A percentile compares a stretch with the other conserved stretches of the same genome.
These are phyloP conservation scores for Diplosoma virens DNA, from an alignment of 23 tunicate genomes.

Conservation along the genomic window DNA sequence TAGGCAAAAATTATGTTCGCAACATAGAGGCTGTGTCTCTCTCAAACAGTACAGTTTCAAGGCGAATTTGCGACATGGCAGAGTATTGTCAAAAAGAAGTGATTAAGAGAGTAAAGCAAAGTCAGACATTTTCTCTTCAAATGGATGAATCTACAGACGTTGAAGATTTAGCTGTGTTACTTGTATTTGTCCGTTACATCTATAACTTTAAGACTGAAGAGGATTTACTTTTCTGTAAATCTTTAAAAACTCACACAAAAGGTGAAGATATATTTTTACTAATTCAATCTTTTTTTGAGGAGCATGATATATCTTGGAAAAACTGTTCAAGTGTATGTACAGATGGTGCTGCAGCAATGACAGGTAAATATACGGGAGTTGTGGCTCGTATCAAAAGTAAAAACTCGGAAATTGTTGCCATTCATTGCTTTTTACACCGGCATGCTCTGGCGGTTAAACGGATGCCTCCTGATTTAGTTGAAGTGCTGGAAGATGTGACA, in stretches of 20 bases:
- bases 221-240: conserved; percentile 21
- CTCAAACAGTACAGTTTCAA: conserved; percentile 31
- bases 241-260: conserved; percentile 22
- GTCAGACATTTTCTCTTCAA: conserved; percentile 28
- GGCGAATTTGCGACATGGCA: conserved; percentile 23
- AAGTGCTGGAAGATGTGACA: conserved; percentile 26
- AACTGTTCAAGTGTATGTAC: conserved; percentile 26
- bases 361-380: conserved; percentile 12
- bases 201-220: conserved; percentile 22
- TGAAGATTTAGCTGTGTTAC: conserved; percentile 16
- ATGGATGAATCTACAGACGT: conserved; percentile 27
- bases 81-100: conserved; percentile 30
- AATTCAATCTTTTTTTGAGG: conserved; percentile 21
- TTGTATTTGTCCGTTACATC: conserved; percentile 21
- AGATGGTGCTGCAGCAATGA: conserved; percentile 18
- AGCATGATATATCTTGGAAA: conserved; percentile 30
- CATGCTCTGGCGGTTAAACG: conserved; percentile 32
- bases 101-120: conserved; percentile 30
- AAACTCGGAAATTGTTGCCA: conserved; percentile 20
- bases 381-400: conserved; percentile 24
- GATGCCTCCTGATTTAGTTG: conserved; percentile 26
- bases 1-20: conserved; percentile 22
- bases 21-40: conserved; percentile 31
- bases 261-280: conserved; percentile 27
- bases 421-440: conserved; percentile 30